A percentile compares a stretch with the other conserved stretches of the same genome.
These are phyloP conservation scores for Apostichopus leukothele DNA, from an alignment of 53 echinoderm and acorn worm genomes.

Conservation along the genomic window DNA sequence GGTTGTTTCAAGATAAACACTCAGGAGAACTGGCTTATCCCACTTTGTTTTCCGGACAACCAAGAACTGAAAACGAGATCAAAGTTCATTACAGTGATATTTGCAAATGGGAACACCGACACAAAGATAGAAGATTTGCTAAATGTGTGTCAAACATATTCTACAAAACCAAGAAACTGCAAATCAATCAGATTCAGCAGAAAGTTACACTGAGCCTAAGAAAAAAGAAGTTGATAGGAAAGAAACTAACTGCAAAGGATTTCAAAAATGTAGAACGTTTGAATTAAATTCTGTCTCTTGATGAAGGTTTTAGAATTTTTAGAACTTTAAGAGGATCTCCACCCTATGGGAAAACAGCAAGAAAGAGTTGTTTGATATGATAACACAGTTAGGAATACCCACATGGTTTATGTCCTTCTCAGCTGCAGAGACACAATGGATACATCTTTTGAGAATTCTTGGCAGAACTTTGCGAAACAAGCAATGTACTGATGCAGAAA, in stretches of 20 bases:
- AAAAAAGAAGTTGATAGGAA: constrained; percentile 26
- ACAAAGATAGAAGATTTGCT: not conserved
- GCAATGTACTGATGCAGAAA: constrained; percentile 23
- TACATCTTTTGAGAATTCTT: constrained; percentile 38
- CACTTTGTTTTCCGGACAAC: constrained; percentile 46
- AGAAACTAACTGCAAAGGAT: constrained; percentile 25
- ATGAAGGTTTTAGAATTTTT: constrained; percentile 37
- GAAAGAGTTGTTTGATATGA: constrained; percentile 26
- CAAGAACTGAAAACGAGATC: not conserved
- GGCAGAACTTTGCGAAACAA: constrained; percentile 12
- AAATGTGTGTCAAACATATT: constrained; percentile 41
- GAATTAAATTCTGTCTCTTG: constrained; percentile 26
- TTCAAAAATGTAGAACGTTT: constrained; percentile 22
- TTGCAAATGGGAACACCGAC: constrained; percentile 49
- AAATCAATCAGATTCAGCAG: constrained; percentile 1
- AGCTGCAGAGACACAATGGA: constrained; percentile 45
- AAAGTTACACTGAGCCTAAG: constrained; percentile 2
- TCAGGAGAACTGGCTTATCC: constrained; percentile 53
- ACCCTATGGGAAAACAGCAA: not conserved
- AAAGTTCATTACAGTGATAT: constrained; percentile 33
- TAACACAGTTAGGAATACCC: constrained; percentile 36
- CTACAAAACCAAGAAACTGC: not conserved
- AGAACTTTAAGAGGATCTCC: constrained; percentile 45
- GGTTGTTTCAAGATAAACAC: constrained; percentile 15
- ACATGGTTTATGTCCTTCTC: constrained; percentile 48